These are phyloP conservation scores for Drosophila prolongata DNA, from an alignment of 2,888 invertebrate species.

Conservation along the genomic window DNA sequence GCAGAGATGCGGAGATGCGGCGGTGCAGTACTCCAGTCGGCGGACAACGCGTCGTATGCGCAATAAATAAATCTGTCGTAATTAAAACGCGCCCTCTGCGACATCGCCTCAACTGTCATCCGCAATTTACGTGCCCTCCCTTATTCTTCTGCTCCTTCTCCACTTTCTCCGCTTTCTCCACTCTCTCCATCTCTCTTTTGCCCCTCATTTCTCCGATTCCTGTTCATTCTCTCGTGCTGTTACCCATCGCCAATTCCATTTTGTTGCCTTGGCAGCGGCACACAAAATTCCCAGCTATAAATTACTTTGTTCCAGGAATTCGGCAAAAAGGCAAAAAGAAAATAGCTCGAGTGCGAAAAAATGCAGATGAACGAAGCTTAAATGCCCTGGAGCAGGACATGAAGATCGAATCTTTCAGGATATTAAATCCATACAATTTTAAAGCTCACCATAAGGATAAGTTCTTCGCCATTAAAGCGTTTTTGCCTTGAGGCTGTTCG, in stretches of 20 bases:
- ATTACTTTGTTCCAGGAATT: conserved; percentile 70
- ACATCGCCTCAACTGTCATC: conserved; percentile 45
- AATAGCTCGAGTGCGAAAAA: conserved; percentile 10
- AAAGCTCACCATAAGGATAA: conserved; percentile 16
- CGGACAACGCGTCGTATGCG: conserved; percentile 55
- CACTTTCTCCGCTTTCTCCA: conserved; percentile 26
- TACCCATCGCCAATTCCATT: conserved; percentile 39
- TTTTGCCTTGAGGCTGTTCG: background rate
- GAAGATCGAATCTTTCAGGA: conserved; percentile 1
- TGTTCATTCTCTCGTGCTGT: conserved; percentile 33
- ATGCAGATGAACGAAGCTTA: conserved; percentile 12
- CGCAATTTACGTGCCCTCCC: conserved; percentile 25
- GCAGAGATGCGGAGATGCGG: background rate
- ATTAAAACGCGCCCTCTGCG: conserved; percentile 64
- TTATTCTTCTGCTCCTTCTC: conserved; percentile 6
- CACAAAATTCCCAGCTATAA: conserved; percentile 64
- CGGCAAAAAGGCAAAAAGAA: conserved; percentile 36
- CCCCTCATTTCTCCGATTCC: conserved; percentile 16
- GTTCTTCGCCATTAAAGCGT: conserved; percentile 32
- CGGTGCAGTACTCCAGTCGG: background rate
- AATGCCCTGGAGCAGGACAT: conserved; percentile 19
- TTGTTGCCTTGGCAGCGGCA: conserved; percentile 48
- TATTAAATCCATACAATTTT: background rate
- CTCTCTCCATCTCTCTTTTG: conserved; percentile 18
- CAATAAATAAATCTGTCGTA: conserved; percentile 74